A percentile compares a stretch with the other conserved stretches of the same genome.
phyloP scores from a whole-genome alignment of 64 coral and sea anemone genomes.

The Astreopora myriophthalma region DNA sequence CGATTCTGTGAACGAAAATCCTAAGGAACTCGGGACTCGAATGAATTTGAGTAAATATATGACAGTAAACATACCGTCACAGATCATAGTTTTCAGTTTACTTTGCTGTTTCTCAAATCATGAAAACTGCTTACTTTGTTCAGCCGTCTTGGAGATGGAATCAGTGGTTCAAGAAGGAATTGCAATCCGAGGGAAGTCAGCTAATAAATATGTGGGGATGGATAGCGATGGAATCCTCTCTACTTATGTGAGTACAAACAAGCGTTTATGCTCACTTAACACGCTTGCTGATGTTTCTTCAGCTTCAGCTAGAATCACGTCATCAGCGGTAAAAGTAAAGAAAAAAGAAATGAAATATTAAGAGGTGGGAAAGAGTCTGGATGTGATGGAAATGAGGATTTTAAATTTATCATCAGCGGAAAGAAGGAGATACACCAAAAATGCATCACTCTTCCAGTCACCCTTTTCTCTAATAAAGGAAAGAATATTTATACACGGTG shows the following conservation, averaged over 20 bases:
- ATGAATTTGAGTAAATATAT: too few species aligned
- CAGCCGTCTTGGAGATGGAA: constrained; percentile 25
- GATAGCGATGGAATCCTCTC: constrained; percentile 11
- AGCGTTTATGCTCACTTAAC: background rate
- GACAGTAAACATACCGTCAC: too few species aligned
- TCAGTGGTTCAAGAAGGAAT: constrained; percentile 45
- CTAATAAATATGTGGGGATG: constrained; percentile 26
- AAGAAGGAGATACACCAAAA: background rate
- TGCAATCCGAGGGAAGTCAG: constrained; percentile 19
- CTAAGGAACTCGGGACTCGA: too few species aligned
- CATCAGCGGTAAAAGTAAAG: too few species aligned
- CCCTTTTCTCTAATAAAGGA: background rate
- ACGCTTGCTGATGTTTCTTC: too few species aligned
- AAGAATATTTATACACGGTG: too few species aligned
- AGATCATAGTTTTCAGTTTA: background rate
- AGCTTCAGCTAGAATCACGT: too few species aligned
- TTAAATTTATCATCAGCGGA: background rate
- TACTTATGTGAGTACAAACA: constrained; percentile 46
- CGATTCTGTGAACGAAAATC: too few species aligned
- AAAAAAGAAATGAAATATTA: too few species aligned
- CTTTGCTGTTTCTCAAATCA: too few species aligned
- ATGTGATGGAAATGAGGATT: background rate
- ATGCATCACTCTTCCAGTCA: background rate
- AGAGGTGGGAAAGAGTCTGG: background rate
- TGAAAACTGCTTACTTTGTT: background rate